Conservation (phyloP, 2,888 invertebrate genomes). For the Trissonchulus latispiculum region DNA sequence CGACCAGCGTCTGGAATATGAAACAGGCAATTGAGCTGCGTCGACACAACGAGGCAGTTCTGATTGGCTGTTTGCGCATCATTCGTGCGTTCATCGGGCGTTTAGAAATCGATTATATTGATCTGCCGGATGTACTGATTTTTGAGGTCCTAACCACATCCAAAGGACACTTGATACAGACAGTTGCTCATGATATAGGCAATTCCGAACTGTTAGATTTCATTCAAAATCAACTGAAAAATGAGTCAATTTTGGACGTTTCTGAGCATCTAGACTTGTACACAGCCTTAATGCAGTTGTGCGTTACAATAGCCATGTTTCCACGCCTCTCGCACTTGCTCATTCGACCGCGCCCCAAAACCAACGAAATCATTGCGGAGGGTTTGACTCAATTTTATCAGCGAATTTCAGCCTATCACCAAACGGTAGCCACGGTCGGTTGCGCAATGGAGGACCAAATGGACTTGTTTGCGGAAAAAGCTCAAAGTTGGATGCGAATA, state of each 20-base stretch:
- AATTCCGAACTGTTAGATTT: background rate
- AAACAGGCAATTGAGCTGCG: background rate
- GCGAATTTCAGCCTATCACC: background rate
- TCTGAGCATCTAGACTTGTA: conserved; percentile 41
- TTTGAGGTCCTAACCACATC: background rate
- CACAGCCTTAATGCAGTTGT: conserved; percentile 37
- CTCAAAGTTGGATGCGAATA: background rate
- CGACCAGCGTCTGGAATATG: background rate
- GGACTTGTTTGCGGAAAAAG: background rate
- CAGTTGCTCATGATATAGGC: background rate
- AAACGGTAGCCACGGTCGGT: background rate
- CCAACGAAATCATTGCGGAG: background rate
- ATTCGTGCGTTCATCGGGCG: background rate
- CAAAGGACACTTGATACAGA: background rate
- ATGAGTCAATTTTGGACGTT: conserved; percentile 42
- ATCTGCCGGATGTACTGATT: background rate
- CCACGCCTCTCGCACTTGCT: background rate
- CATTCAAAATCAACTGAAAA: conserved; percentile 31
- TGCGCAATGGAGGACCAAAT: background rate
- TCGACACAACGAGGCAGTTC: background rate
- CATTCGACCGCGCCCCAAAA: background rate
- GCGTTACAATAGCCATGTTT: conserved; percentile 32
- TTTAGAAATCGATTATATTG: background rate
- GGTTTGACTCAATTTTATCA: background rate
- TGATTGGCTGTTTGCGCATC: background rate